Evolutionary conservation across 2,888 invertebrate species (phyloP), one percentile per base, ranked within the genome.

Genomic region (Stenchaetothrips biformis): DNA sequence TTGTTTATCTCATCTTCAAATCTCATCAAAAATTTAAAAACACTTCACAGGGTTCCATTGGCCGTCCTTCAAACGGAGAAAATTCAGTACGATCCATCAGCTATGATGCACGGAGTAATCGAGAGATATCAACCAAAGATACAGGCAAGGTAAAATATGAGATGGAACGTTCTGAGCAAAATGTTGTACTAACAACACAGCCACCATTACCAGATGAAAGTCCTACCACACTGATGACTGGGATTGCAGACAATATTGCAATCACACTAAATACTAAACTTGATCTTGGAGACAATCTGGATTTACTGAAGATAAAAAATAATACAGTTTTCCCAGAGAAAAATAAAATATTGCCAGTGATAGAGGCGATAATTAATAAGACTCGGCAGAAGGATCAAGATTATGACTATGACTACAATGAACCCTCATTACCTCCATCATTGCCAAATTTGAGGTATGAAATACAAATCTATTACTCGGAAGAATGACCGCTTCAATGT

Each of bases 381-480:
- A 88, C 88, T 53, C 89, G 87, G 82, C 89, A 88, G 84, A 91
- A 89, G 84, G 89, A 88, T 0, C 90, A 90, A 83, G 85, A 85
- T 79, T 91, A 91, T 83, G 92, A 92, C 83, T 92, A 92, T 84
- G 93, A 93, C 84, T 93, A 93, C 84, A 89, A 88, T 79, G 91
- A 91, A 83, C 92, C 92, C 0, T 92, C 93, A 0, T 85, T 95
- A 81, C 95, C 94, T 2, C 95, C 95, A n/a, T 94, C 94, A 13
- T 86, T 95, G 81, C 95, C 95, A 0, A 95, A 95, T 87, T 88
- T 95, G 79, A 91, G 92, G 93, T 92, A 88, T 88, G 87, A 85
- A 49, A 53, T 78, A 67, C 77, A 49, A 53, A 81, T 21, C 49
- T 79, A 48, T 74, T 78, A 13, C 18, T 59, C 7, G 37, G 67